Conservation (phyloP, 92 coral and sea anemone species). For the Actinostola sp. region DNA sequence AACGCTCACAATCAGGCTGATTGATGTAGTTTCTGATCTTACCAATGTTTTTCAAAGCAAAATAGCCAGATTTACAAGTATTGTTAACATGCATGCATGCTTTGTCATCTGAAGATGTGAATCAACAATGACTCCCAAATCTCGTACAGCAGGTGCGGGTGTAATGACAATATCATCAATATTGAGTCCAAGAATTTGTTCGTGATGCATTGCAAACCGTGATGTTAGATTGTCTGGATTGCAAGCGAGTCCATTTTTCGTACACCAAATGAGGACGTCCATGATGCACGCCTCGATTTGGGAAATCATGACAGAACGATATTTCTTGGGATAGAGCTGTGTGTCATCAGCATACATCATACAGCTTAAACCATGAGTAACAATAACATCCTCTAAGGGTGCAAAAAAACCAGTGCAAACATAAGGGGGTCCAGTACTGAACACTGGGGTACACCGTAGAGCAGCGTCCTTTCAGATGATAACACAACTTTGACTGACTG, state of each 20-base stretch:
- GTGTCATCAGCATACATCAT: slow-evolving; percentile 12
- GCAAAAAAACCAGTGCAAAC: neutral
- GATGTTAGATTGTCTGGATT: slow-evolving; percentile 9
- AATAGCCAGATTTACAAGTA: too few species aligned
- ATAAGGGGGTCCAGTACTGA: neutral
- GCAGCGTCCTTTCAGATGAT: too few species aligned
- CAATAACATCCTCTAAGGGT: neutral
- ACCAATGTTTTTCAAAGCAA: too few species aligned
- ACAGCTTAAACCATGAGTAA: neutral
- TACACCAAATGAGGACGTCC: slow-evolving; percentile 5
- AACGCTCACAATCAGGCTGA: too few species aligned
- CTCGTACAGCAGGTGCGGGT: too few species aligned
- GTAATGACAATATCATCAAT: neutral
- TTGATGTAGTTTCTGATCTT: too few species aligned
- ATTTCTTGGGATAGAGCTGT: neutral
- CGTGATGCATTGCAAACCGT: neutral
- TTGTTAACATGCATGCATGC: neutral
- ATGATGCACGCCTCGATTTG: neutral
- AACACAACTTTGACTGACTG: too few species aligned
- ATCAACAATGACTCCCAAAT: too few species aligned
- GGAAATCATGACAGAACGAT: too few species aligned
- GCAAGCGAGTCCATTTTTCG: neutral
- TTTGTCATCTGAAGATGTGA: slow-evolving; percentile 8
- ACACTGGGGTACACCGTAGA: neutral
- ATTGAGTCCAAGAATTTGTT: neutral